Percentiles rank a stretch among this genome's conserved stretches.
phyloP scores from a whole-genome alignment of 1,140 invertebrate genomes.

The Panagrolaimus sp. region DNA sequence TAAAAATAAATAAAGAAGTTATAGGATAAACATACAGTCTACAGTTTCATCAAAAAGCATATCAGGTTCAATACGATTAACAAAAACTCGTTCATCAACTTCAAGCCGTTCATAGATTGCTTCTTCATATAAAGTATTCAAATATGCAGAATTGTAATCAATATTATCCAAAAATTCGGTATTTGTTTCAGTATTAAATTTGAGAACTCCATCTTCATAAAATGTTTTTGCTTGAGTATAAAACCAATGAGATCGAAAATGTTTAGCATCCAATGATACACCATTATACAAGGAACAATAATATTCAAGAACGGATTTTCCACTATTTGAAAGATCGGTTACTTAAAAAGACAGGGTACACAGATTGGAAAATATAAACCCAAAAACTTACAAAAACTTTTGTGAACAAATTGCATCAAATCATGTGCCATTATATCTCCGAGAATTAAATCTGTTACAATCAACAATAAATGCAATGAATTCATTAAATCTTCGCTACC shows the following conservation, averaged over 20 bases:
- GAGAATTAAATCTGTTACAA: neutral
- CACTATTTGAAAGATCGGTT: neutral
- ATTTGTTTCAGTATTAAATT: neutral
- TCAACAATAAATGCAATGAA: neutral
- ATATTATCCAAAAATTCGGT: constrained; percentile 13
- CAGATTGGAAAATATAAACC: neutral
- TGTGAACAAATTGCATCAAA: neutral
- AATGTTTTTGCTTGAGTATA: neutral
- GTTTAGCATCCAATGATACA: constrained; percentile 1
- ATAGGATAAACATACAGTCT: neutral
- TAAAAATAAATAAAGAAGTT: neutral
- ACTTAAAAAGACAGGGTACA: neutral
- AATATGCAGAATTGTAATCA: neutral
- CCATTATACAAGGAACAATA: neutral
- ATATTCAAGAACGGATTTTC: neutral
- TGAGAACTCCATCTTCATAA: neutral
- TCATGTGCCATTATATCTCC: neutral
- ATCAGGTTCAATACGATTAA: neutral
- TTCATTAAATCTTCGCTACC: neutral
- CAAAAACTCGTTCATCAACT: constrained; percentile 10
- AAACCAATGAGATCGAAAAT: constrained; percentile 9
- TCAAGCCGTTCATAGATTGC: neutral
- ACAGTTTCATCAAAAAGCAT: neutral
- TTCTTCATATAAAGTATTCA: neutral
- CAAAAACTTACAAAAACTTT: neutral